Conservation (phyloP, 2,113 vertebrate species). For the Lasiurus cinereus region DNA sequence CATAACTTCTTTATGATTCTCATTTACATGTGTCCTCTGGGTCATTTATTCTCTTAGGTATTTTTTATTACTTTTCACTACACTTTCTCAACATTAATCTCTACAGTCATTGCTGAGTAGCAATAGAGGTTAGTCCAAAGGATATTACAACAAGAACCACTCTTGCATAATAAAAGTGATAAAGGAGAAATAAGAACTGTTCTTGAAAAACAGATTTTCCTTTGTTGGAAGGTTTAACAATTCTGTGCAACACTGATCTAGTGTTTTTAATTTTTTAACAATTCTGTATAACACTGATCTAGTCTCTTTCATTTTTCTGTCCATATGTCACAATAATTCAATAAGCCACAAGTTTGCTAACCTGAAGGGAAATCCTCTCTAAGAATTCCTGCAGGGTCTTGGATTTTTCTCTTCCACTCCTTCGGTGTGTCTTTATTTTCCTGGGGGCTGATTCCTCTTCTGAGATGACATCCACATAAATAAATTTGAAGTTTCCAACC, state of each 20-base stretch:
- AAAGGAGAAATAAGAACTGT: constrained; percentile 56
- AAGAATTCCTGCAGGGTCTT: constrained; percentile 92
- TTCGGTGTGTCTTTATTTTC: constrained; percentile 87
- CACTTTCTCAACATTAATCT: constrained; percentile 49
- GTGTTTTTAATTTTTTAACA: neutral
- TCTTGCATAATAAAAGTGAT: constrained; percentile 55
- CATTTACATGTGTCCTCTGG: neutral
- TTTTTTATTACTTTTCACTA: constrained; percentile 49
- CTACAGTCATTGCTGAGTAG: constrained; percentile 34
- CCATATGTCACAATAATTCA: neutral
- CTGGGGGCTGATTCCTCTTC: constrained; percentile 87
- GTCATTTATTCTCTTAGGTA: neutral
- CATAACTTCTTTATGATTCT: neutral
- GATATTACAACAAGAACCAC: constrained; percentile 39
- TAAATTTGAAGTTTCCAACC: constrained; percentile 97
- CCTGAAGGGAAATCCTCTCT: constrained; percentile 92
- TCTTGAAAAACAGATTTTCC: constrained; percentile 55
- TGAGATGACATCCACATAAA: constrained; percentile 93
- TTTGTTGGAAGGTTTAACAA: constrained; percentile 44
- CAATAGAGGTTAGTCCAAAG: constrained; percentile 51
- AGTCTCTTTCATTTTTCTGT: neutral
- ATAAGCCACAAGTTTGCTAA: constrained; percentile 76
- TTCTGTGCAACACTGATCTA: neutral
- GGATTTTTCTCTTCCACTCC: constrained; percentile 87
- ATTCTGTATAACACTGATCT: neutral